Evolutionary conservation across 1,140 invertebrate genomes (phyloP).

Genomic region (Meloidogyne floridensis): DNA sequence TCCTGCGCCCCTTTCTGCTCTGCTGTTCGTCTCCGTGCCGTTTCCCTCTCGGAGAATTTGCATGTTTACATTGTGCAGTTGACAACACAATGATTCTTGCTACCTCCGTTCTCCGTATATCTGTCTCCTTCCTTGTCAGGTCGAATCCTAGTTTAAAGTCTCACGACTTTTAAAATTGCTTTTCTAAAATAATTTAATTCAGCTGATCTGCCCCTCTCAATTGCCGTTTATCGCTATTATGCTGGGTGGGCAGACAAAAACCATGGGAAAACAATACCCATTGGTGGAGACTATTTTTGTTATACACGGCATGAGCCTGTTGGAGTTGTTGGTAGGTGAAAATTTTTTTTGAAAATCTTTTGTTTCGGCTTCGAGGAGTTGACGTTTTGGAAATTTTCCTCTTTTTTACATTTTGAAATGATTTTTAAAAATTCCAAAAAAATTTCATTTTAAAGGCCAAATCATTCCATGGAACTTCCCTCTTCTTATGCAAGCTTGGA

Average conservation of each 20-base stretch:
- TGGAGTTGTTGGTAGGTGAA: constrained; percentile 92
- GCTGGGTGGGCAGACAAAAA: constrained; percentile 90
- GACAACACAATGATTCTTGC: too few species aligned
- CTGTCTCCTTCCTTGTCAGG: too few species aligned
- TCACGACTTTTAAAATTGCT: too few species aligned
- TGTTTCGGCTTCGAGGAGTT: background rate
- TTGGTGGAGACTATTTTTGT: constrained; percentile 77
- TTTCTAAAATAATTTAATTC: constrained; percentile 2
- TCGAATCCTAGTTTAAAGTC: too few species aligned
- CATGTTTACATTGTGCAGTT: too few species aligned
- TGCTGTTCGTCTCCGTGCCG: too few species aligned
- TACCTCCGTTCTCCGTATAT: too few species aligned
- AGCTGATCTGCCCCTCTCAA: constrained; percentile 18
- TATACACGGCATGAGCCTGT: constrained; percentile 94
- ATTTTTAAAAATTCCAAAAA: background rate
- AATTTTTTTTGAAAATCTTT: constrained; percentile 39
- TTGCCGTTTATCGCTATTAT: constrained; percentile 73
- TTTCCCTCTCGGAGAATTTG: too few species aligned
- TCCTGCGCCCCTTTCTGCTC: too few species aligned
- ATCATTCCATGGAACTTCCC: constrained; percentile 96
- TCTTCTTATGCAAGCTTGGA: constrained; percentile 91
- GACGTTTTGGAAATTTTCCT: too few species aligned
- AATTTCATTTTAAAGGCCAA: constrained; percentile 9
- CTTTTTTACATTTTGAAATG: constrained; percentile 6
- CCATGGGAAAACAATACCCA: constrained; percentile 82